phyloP scores from a whole-genome alignment of 2,797 vertebrate genomes.

The Eptatretus atami region DNA sequence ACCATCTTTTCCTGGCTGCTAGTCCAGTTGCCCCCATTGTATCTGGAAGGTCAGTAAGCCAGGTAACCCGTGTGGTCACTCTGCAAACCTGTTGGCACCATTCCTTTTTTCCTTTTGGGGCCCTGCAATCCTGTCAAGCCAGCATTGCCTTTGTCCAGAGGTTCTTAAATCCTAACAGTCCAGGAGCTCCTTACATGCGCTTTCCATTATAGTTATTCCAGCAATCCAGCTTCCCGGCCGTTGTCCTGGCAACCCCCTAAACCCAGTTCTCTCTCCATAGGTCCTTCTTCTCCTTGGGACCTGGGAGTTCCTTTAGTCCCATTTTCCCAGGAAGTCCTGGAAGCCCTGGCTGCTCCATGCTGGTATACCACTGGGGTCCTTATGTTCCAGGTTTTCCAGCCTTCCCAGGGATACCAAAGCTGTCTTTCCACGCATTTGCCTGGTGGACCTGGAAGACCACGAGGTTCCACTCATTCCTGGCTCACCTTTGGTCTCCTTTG shows the following conservation, averaged over 20 bases:
- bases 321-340: background rate
- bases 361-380: background rate
- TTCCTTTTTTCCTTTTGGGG: slow-evolving; percentile 44
- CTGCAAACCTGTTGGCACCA: slow-evolving; percentile 59
- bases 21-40: slow-evolving; percentile 37
- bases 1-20: slow-evolving; percentile 38
- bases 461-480: background rate
- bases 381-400: background rate
- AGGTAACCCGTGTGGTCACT: slow-evolving; percentile 28
- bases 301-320: background rate
- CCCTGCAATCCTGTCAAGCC: slow-evolving; percentile 43
- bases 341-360: slow-evolving; percentile 4
- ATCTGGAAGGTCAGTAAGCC: slow-evolving; percentile 37
- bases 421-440: background rate
- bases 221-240: slow-evolving; percentile 28
- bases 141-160: slow-evolving; percentile 39
- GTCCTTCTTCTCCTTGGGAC: slow-evolving; percentile 38
- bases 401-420: background rate
- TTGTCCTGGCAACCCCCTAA: slow-evolving; percentile 42
- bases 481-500: slow-evolving; percentile 2
- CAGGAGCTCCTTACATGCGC: slow-evolving; percentile 59
- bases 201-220: slow-evolving; percentile 62
- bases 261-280: slow-evolving; percentile 28
- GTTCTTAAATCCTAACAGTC: slow-evolving; percentile 53
- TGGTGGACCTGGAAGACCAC: background rate